A percentile compares a stretch with the other conserved stretches of the same genome.
Evolutionary conservation across 2,888 invertebrate species (phyloP).

Genomic region (Palloptera scutellata): DNA sequence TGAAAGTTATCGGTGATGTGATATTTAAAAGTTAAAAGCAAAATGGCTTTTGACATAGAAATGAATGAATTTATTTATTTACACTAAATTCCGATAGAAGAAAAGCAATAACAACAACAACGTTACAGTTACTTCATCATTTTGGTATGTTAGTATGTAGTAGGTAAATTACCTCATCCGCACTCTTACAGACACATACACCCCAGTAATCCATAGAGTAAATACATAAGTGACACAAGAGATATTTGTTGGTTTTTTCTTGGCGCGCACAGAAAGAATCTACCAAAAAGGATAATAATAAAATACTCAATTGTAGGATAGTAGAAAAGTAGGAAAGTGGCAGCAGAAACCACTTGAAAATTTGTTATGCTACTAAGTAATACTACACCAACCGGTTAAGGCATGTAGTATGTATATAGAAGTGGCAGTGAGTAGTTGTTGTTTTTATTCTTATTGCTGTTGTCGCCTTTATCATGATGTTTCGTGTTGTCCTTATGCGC

Average conservation of each 20-base stretch:
- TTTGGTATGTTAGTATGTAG: too few species aligned
- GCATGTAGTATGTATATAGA: too few species aligned
- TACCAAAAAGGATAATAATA: slow-evolving; percentile 5
- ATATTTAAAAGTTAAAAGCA: slow-evolving; percentile 16
- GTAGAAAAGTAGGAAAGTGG: too few species aligned
- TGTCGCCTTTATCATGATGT: not conserved
- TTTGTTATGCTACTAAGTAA: too few species aligned
- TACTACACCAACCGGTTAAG: too few species aligned
- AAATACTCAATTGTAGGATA: slow-evolving; percentile 3
- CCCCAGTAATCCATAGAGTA: too few species aligned
- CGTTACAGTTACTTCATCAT: not conserved
- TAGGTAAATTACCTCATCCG: too few species aligned
- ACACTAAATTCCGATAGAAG: not conserved
- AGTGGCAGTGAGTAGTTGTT: too few species aligned
- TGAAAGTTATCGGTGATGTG: too few species aligned
- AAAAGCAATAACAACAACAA: slow-evolving; percentile 3
- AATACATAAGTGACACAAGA: too few species aligned
- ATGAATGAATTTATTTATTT: slow-evolving; percentile 33
- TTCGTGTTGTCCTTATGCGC: not conserved
- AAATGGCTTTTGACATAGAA: slow-evolving; percentile 25
- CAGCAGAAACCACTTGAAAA: too few species aligned
- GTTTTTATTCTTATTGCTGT: not conserved
- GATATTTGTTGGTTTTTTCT: not conserved
- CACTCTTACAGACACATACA: too few species aligned
- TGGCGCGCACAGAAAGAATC: slow-evolving; percentile 6